Evolutionary conservation across 2,888 invertebrate species (phyloP).

Genomic region (Leptogaster cylindrica): DNA sequence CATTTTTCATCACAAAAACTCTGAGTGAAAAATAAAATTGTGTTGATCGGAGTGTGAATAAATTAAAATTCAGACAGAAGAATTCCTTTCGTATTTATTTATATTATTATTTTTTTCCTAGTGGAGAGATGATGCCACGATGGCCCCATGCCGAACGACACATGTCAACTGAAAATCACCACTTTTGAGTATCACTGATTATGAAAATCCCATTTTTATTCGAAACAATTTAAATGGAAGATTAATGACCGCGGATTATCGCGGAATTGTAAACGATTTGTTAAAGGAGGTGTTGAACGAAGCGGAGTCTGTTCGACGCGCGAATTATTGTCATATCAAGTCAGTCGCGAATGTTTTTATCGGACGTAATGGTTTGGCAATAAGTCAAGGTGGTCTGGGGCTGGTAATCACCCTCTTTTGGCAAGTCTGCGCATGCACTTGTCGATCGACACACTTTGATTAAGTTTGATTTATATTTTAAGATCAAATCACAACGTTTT

Average conservation of each 20-base stretch:
- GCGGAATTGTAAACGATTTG: conserved; percentile 28
- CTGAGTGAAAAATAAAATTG: conserved; percentile 17
- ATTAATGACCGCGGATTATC: conserved; percentile 28
- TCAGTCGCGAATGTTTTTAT: too few species aligned
- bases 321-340: too few species aligned
- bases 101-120: too few species aligned
- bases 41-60: conserved; percentile 23
- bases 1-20: background rate
- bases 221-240: conserved; percentile 16
- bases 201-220: conserved; percentile 33
- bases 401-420: too few species aligned
- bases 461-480: too few species aligned
- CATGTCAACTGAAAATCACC: conserved; percentile 27
- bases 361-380: too few species aligned
- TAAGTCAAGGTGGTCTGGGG: too few species aligned
- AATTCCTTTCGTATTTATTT: background rate
- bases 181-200: conserved; percentile 22
- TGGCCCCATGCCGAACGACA: conserved; percentile 12
- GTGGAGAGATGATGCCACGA: conserved; percentile 23
- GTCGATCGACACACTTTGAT: too few species aligned
- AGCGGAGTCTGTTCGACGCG: too few species aligned
- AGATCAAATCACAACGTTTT: too few species aligned
- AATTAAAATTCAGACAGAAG: conserved; percentile 5
- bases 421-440: too few species aligned
- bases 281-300: conserved; percentile 7